Evolutionary conservation across 2,888 invertebrate genomes (phyloP), one percentile per base, ranked within the genome.

Genomic region (Drosophila gaucha): DNA sequence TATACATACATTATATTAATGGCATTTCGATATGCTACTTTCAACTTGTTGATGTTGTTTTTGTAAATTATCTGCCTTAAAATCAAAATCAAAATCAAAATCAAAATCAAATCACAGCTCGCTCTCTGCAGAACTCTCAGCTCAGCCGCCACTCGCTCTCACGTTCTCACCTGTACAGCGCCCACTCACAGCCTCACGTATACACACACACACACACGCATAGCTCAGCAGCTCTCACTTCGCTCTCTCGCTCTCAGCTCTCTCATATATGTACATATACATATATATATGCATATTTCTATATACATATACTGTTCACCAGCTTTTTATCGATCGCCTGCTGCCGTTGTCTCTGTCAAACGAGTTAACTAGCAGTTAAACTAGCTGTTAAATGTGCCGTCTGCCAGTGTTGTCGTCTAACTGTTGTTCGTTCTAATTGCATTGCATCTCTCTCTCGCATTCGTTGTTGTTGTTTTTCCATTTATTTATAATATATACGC

Each of bases 61-160:
- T 90, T 87, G 89, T 89, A 89, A 89, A 89, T 90, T 89, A 89
- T 89, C 89, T 89, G 89, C 86, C 83, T 78, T 80, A 75, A 74
- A 68, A 49, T 52, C 52, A 50, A 50, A 50, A 36, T 36, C 49
- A 18, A 50, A 51, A 20, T 44, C 24, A 22, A 14, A 41, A 24
- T 22, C 47, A n/a, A 47, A 60, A 60, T 47, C 56, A 58, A 74
- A 65, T 55, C 30, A 58, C 51, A 67, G 33, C 46, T 43, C 49
- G 31, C 60, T 41, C 62, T 47, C 41, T n/a, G n/a, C n/a, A n/a
- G n/a, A n/a, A n/a, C 47, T 72, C 26, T 56, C 67, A 44, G 41
- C 66, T 64, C 24, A 50, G 54, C 36, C 49, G 41, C 41, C 47
- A 49, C 47, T 24, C 51, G 30, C 47, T 33, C 57, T 41, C 56